Evolutionary conservation across 2,888 invertebrate genomes (phyloP), one percentile per base, ranked within the genome.

Genomic region (Eugnorisma glareosa): DNA sequence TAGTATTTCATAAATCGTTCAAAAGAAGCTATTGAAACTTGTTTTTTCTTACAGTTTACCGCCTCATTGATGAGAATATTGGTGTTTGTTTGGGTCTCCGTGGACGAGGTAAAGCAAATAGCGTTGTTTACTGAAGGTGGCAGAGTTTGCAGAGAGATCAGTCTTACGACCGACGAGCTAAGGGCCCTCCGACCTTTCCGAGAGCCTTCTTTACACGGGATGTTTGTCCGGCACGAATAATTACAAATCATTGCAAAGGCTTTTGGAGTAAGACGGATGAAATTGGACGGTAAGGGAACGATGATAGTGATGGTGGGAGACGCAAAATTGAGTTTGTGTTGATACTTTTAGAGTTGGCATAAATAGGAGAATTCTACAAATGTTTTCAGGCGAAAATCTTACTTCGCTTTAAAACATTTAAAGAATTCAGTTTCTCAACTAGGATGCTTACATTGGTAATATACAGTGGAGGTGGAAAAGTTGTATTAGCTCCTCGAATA

Each of bases 51-150:
- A 89, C 88, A 90, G 59, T 84, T 82, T 79, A 92, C 89, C 88
- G 89, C 88, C 90, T 90, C 71, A 64, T 88, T 88, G 87, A 88
- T 88, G 87, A 86, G 92, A 91, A 93, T 94, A 94, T 94, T 93
- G 91, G 90, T 94, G 90, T 95, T 95, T 93, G 91, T 92, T 87
- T 83, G 94, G 94, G 93, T 89, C 93, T 90, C 90, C 10, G 82
- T 83, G 91, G 92, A 90, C 89, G 87, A 85, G 88, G 90, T 78
- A 89, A 90, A 82, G 92, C 91, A 95, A 94, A 94, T 92, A 94
- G 77, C 75, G 74, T 64, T 94, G 91, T 94, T 93, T 93, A 90
- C 89, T 48, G 80, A 92, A 90, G 92, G 90, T 90, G 91, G 91
- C 89, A 88, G 85, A 90, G 91, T 92, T 93, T 93, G 89, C 89